Evolutionary conservation across 1,140 invertebrate genomes (phyloP), one percentile per base, ranked within the genome.

Genomic region (Atopsyche davidsoni): DNA sequence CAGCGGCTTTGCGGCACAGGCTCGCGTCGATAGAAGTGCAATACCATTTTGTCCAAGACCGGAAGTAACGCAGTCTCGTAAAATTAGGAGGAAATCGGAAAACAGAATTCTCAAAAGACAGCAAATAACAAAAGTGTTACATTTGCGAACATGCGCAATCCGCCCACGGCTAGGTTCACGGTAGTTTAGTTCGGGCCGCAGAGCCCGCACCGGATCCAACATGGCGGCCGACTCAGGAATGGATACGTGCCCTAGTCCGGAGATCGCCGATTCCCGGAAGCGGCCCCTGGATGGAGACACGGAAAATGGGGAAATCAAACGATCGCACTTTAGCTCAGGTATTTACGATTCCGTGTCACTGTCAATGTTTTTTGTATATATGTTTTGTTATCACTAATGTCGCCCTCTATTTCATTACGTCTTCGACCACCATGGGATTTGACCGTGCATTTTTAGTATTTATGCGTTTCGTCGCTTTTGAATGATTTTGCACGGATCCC

Each of bases 251-350:
- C 79, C 83, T 64, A 85, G 83, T 75, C 83, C 84, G 72, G 84
- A 58, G 38, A 85, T 85, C 67, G 77, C 81, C 65, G 83, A 86
- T 75, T 86, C 83, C 64, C 81, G 88, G 73, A 91, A 91, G 79
- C 80, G 88, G 68, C 88, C 88, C 52, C 78, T 89, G 62, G 87
- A 91, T 73, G 82, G 82, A 59, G 87, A 90, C 72, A 79, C 79
- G 60, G 87, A 91, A 70, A 88, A 88, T 78, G 87, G 86, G 60
- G 82, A 87, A 60, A 86, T 86, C 56, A 91, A 92, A 75, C 81
- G 87, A 69, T 91, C 88, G 54, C 87, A 91, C 73, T 89, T 88
- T 72, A 88, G 85, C 66, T 82, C 84, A 82, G 87, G 87, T 92
- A 50, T 50, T 50, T 50, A 50, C 43, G n/a, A 32, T 23, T 19